Percentiles rank a stretch among this genome's conserved stretches.
Evolutionary conservation across 2,888 invertebrate species (phyloP).

Genomic region (Andrena trimmerana): DNA sequence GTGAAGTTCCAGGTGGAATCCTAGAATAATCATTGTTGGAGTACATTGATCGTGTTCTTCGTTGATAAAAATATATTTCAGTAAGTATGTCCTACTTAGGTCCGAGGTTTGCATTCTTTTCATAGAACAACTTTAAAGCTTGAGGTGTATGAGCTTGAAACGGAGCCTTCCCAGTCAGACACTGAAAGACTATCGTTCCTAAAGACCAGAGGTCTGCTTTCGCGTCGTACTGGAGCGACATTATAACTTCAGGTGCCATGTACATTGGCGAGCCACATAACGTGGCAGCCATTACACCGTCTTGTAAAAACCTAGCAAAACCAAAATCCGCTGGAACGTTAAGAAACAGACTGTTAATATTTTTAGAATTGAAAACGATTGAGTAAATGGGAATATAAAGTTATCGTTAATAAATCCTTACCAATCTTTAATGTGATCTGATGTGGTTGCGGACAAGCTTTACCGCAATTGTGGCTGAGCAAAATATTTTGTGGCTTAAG

Average conservation of each 20-base stretch:
- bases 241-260: conserved; percentile 99
- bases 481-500: conserved; percentile 99
- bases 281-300: conserved; percentile 99
- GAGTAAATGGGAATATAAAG: not conserved
- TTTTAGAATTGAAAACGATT: not conserved
- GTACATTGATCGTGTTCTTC: not conserved
- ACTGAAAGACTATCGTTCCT: conserved; percentile 99
- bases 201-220: conserved; percentile 99
- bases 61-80: not conserved
- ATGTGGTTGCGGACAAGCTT: conserved; percentile 90
- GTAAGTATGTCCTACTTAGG: conserved; percentile 90
- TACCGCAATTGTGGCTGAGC: conserved; percentile 92
- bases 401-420: conserved; percentile 83
- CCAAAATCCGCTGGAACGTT: conserved; percentile 96
- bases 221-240: conserved; percentile 99
- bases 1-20: conserved; percentile 97
- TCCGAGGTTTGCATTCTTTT: conserved; percentile 95
- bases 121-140: conserved; percentile 98
- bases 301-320: conserved; percentile 98
- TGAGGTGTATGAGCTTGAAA: conserved; percentile 99
- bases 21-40: conserved; percentile 85
- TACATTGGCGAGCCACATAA: conserved; percentile 99
- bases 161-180: conserved; percentile 99
- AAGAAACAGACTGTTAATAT: no score
- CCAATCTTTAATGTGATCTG: conserved; percentile 98